These are phyloP conservation scores for Xiphias gladius DNA, from an alignment of 2,113 vertebrate species.

Conservation along the genomic window DNA sequence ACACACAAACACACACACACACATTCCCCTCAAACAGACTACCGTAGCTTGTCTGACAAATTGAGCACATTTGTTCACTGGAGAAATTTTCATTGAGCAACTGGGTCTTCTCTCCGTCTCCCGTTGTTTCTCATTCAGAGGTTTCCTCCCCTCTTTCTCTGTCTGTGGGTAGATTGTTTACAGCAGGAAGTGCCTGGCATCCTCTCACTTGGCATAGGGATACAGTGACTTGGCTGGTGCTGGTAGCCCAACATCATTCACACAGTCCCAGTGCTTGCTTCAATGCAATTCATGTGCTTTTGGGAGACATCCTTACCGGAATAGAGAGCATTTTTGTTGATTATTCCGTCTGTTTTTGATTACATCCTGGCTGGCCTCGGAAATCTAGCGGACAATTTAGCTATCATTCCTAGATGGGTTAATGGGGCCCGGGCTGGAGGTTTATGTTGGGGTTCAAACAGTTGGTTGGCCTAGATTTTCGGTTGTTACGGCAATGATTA, in stretches of 20 bases:
- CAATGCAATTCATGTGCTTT: slow-evolving; percentile 78
- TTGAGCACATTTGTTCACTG: slow-evolving; percentile 76
- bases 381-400: slow-evolving; percentile 65
- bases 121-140: slow-evolving; percentile 75
- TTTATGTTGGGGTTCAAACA: slow-evolving; percentile 61
- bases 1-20: slow-evolving; percentile 30
- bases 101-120: slow-evolving; percentile 66
- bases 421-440: slow-evolving; percentile 58
- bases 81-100: slow-evolving; percentile 76
- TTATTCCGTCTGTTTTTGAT: slow-evolving; percentile 83
- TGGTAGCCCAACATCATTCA: slow-evolving; percentile 77
- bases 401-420: slow-evolving; percentile 71
- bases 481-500: slow-evolving; percentile 55
- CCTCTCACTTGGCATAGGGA: slow-evolving; percentile 77
- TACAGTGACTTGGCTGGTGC: slow-evolving; percentile 77
- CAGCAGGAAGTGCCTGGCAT: slow-evolving; percentile 82
- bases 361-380: slow-evolving; percentile 69
- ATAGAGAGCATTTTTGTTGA: slow-evolving; percentile 80
- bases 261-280: slow-evolving; percentile 76
- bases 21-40: slow-evolving; percentile 61
- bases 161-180: slow-evolving; percentile 78
- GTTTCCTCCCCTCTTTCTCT: slow-evolving; percentile 71
- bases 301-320: slow-evolving; percentile 81
- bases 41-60: slow-evolving; percentile 78
- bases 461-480: slow-evolving; percentile 60